phyloP scores from a whole-genome alignment of 2,888 invertebrate genomes.

The Cephus spinipes region DNA sequence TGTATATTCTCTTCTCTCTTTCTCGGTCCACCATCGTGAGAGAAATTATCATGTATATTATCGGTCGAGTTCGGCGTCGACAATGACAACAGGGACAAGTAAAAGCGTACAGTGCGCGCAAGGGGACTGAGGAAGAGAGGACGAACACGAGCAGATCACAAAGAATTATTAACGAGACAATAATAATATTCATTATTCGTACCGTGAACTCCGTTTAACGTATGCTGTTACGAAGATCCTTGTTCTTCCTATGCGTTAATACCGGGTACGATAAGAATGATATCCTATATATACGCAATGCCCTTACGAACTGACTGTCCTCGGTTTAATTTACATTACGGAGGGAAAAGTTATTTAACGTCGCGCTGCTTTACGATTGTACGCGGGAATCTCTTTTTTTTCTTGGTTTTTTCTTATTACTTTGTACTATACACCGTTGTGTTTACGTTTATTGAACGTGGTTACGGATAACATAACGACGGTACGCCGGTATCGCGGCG shows the following conservation, averaged over 20 bases:
- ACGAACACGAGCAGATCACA: background rate
- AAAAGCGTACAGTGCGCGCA: background rate
- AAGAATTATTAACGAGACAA: background rate
- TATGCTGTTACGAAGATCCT: background rate
- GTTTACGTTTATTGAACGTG: conserved; percentile 53
- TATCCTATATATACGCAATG: background rate
- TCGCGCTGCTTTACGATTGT: conserved; percentile 25
- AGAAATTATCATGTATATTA: background rate
- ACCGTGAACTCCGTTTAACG: background rate
- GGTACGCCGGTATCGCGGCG: conserved; percentile 54
- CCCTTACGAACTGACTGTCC: background rate
- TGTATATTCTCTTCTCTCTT: background rate
- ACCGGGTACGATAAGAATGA: background rate
- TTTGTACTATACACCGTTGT: conserved; percentile 48
- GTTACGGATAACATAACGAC: conserved; percentile 59
- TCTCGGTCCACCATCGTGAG: background rate
- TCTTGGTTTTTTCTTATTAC: conserved; percentile 13
- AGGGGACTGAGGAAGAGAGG: background rate
- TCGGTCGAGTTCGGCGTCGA: background rate
- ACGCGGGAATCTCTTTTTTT: conserved; percentile 23
- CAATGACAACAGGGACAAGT: background rate
- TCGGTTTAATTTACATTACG: conserved; percentile 20
- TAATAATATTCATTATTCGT: background rate
- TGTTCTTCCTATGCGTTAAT: background rate
- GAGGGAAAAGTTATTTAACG: conserved; percentile 16